phyloP scores from a whole-genome alignment of 2,113 vertebrate genomes.

The Hypomesus transpacificus region DNA sequence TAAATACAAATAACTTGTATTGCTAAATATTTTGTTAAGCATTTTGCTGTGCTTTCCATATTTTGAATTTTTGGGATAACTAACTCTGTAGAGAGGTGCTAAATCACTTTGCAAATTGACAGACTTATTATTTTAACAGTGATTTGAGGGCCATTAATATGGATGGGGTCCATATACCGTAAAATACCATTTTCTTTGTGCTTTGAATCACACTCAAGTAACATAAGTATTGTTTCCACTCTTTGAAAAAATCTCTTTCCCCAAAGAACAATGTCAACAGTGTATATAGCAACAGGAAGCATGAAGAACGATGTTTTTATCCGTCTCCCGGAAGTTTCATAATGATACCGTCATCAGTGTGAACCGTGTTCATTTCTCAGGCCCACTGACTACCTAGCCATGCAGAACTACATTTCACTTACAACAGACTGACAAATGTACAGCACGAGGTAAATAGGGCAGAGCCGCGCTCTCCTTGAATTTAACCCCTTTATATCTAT shows the following conservation, averaged over 20 bases:
- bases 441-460: background rate
- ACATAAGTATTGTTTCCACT: background rate
- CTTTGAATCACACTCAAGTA: background rate
- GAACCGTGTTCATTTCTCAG: conserved; percentile 14
- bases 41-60: no score
- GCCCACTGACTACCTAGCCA: conserved; percentile 8
- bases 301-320: conserved; percentile 6
- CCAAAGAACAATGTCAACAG: background rate
- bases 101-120: no score
- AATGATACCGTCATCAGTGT: conserved; percentile 11
- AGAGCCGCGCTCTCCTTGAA: background rate
- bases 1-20: no score
- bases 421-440: conserved; percentile 12
- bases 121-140: no score
- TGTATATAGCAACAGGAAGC: background rate
- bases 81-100: no score
- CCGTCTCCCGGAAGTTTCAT: conserved; percentile 1
- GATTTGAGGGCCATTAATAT: no score
- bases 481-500: background rate
- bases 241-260: background rate
- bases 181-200: no score
- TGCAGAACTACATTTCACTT: conserved; percentile 21
- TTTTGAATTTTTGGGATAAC: no score
- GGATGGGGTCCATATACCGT: no score
- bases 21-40: no score